Percentiles rank a stretch among this genome's conserved stretches.
phyloP scores from a whole-genome alignment of 37 sponge, comb jelly and placozoan genomes.

The Bolinopsis microptera region DNA sequence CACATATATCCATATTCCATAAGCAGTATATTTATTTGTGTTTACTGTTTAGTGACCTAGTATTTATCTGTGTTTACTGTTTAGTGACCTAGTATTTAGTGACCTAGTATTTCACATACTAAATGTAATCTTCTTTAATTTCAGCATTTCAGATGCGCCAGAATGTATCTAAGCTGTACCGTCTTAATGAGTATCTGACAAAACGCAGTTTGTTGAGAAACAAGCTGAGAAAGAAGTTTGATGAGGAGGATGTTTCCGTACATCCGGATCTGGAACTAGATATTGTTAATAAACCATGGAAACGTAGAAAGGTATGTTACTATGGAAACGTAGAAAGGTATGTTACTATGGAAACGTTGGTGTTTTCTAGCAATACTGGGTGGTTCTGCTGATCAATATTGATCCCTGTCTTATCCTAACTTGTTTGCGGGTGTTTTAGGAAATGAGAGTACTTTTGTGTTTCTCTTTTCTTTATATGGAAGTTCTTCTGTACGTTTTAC shows the following conservation, averaged over 20 bases:
- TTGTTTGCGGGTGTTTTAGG: not conserved
- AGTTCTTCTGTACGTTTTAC: too few species aligned
- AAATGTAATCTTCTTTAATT: too few species aligned
- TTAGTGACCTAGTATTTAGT: too few species aligned
- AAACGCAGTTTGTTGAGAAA: not conserved
- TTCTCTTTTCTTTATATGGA: not conserved
- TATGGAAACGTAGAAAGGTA: not conserved
- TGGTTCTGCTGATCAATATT: not conserved
- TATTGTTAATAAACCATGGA: not conserved
- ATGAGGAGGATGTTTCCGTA: not conserved
- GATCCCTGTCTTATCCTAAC: not conserved
- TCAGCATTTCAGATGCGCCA: not conserved
- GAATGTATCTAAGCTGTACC: not conserved
- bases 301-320: not conserved
- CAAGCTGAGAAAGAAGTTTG: not conserved
- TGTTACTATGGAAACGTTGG: not conserved
- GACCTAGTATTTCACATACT: too few species aligned
- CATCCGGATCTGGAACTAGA: not conserved
- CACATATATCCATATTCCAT: too few species aligned
- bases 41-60: too few species aligned
- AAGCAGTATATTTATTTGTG: too few species aligned
- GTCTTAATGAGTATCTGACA: not conserved
- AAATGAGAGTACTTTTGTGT: not conserved
- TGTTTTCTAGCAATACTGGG: too few species aligned
- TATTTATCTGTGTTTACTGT: too few species aligned